Conservation (phyloP, 2,797 vertebrate species). For the Ambastaia sidthimunki region DNA sequence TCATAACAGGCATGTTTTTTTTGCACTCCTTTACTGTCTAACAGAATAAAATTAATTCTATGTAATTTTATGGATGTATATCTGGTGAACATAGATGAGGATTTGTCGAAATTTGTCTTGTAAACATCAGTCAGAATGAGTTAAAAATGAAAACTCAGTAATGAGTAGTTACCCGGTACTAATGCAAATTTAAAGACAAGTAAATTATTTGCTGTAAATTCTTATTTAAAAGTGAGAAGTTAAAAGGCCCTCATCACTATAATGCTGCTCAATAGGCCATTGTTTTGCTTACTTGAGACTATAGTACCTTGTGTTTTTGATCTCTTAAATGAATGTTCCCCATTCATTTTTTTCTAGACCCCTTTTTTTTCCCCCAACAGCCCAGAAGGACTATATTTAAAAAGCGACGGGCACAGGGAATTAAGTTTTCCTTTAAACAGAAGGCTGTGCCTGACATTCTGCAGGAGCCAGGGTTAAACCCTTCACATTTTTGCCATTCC, state of each 20-base stretch:
- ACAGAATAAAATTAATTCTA: background rate
- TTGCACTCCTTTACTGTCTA: background rate
- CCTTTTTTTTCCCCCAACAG: background rate
- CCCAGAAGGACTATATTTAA: constrained; percentile 10
- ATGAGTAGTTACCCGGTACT: too few species aligned
- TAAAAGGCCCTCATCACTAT: too few species aligned
- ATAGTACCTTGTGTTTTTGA: too few species aligned
- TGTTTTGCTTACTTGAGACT: too few species aligned
- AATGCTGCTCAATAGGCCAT: too few species aligned
- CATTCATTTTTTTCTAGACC: constrained; percentile 9
- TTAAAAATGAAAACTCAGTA: too few species aligned
- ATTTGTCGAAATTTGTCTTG: too few species aligned
- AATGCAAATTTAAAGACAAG: too few species aligned
- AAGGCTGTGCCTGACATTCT: constrained; percentile 51
- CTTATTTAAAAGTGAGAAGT: too few species aligned
- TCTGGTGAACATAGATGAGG: too few species aligned
- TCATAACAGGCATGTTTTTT: background rate
- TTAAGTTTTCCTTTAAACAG: constrained; percentile 50
- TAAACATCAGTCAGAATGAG: too few species aligned
- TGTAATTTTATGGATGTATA: background rate
- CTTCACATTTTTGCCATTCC: constrained; percentile 61
- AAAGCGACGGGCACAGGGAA: constrained; percentile 42
- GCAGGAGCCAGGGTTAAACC: constrained; percentile 58
- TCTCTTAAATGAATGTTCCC: background rate
- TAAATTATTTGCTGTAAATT: too few species aligned